Base-by-base conservation (phyloP, 2,888 invertebrate species). In the Leucozona laternaria region DNA sequence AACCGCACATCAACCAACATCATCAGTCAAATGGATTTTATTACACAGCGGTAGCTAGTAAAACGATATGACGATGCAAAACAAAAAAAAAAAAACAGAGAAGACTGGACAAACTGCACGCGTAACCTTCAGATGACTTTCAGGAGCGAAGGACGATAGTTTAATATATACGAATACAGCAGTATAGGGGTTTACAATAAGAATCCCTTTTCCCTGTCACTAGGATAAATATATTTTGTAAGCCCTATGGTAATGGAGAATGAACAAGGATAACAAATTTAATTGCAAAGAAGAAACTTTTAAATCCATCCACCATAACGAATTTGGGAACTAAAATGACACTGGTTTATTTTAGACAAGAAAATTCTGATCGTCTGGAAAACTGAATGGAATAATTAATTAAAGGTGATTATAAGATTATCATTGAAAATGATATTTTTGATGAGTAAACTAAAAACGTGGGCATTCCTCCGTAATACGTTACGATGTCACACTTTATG, bases 41-140 rank as follows among this genome's bases (percentile, higher is more conserved):
- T 68, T 53, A 70, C 66, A 57, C 43, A 79, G 70, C 20, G 25
- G 66, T 64, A 31, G 73, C 57, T 34, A 71, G 64, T 43, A 76
- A 50, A 60, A 45, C 37, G 17, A 28, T 55, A 43, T 22, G 37
- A 75, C 50, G 81, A 72, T 48, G n/a, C 13, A 34, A 68, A 31
- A n/a, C n/a, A 34, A 66, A 58, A 34, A 50, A 40, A 81, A 25
- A 17, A 57, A 17, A 31, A 31, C 13, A n/a, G 2, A 77, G 13
- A 75, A 34, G 62, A 75, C 43, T 70, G 84, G 66, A 60, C 58
- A 80, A 55, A 72, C 43, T 76, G 60, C 86, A 86, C 78, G 82
- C 64, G 64, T 75, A 82, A 82, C 86, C 86, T 82, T 86, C 71
- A 75, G 37, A 86, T 79, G 78, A 86, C 86, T 75, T 82, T 86